A percentile compares a stretch with the other conserved stretches of the same genome.
These are phyloP conservation scores for Andrena camellia DNA, from an alignment of 2,888 invertebrate genomes.

Conservation along the genomic window DNA sequence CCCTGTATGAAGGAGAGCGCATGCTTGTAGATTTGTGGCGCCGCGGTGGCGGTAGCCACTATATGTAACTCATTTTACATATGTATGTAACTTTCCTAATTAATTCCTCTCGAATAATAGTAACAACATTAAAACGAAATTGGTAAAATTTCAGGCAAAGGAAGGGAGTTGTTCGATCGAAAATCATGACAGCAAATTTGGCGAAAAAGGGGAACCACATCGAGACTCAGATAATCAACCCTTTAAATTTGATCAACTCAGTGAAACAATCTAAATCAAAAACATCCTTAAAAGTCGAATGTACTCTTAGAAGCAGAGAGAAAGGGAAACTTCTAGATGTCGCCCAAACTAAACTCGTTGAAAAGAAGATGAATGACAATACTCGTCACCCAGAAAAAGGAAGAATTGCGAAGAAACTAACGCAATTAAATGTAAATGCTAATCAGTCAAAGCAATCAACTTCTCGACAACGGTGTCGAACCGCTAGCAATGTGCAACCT, in stretches of 20 bases:
- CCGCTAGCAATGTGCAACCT: slow-evolving; percentile 33
- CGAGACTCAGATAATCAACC: slow-evolving; percentile 21
- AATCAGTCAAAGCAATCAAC: slow-evolving; percentile 30
- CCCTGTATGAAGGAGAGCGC: too few species aligned
- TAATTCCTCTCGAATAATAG: not conserved
- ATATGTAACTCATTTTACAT: too few species aligned
- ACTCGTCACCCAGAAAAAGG: not conserved
- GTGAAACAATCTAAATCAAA: slow-evolving; percentile 11
- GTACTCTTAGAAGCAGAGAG: not conserved
- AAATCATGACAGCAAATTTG: not conserved
- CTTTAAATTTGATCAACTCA: not conserved
- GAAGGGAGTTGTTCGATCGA: not conserved
- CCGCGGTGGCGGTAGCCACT: too few species aligned
- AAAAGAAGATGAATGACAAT: slow-evolving; percentile 1
- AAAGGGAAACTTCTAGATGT: not conserved
- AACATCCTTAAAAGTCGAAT: not conserved
- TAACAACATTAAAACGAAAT: not conserved
- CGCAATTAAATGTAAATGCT: not conserved
- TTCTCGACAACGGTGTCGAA: slow-evolving; percentile 22
- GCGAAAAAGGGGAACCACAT: slow-evolving; percentile 2
- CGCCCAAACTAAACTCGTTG: not conserved
- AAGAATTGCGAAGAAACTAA: not conserved
- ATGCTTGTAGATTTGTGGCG: too few species aligned
- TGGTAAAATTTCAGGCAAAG: slow-evolving; percentile 20
- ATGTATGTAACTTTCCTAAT: too few species aligned